phyloP scores from a whole-genome alignment of 2,888 invertebrate species.

The Eurois occulta region DNA sequence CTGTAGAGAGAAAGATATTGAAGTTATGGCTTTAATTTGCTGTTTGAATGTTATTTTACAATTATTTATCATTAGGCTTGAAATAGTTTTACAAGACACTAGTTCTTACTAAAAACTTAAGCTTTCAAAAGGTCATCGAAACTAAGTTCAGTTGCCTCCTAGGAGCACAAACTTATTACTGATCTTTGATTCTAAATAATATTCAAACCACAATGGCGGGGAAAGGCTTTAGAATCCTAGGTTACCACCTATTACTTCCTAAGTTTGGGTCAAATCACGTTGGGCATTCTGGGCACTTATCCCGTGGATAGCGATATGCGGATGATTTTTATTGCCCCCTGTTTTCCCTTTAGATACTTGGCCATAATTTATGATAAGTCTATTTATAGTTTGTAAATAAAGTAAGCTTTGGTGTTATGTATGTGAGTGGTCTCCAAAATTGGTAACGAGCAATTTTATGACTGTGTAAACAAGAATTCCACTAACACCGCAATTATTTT shows the following conservation, averaged over 20 bases:
- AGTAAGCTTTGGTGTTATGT: not conserved
- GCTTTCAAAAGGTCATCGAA: not conserved
- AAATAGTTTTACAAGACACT: not conserved
- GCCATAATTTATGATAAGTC: too few species aligned
- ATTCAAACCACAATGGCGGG: not conserved
- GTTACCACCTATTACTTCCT: not conserved
- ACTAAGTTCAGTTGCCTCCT: not conserved
- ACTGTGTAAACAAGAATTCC: slow-evolving; percentile 18
- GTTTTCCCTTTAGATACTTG: not conserved
- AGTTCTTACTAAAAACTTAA: not conserved
- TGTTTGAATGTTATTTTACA: slow-evolving; percentile 16
- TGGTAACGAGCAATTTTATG: not conserved
- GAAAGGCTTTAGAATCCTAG: not conserved
- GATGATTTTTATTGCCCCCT: not conserved
- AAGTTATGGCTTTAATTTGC: slow-evolving; percentile 7
- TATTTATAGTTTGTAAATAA: not conserved
- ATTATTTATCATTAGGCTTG: not conserved
- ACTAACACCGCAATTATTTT: slow-evolving; percentile 56
- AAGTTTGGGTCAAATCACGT: not conserved
- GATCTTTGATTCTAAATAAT: not conserved
- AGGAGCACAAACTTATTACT: not conserved
- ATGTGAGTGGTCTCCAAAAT: not conserved
- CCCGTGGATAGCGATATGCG: not conserved
- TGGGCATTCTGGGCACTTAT: not conserved
- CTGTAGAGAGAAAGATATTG: slow-evolving; percentile 19